These are phyloP conservation scores for Phrynosoma blainvillii DNA, from an alignment of 2,113 vertebrate species.

Conservation along the genomic window DNA sequence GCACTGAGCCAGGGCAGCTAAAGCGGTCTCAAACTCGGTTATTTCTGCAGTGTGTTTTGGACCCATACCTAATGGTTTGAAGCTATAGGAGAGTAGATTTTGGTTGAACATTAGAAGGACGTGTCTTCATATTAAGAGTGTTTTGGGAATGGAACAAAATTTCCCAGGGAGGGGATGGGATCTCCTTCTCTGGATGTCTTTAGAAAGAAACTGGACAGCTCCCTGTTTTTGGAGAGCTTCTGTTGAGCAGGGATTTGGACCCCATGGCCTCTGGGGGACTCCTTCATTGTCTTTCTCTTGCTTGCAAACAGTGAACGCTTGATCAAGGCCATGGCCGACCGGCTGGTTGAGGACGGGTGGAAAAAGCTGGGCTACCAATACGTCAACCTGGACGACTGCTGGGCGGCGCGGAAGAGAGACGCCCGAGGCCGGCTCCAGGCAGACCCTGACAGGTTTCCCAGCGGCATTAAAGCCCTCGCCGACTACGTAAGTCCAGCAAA, in stretches of 20 bases:
- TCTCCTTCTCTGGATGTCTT: too few species aligned
- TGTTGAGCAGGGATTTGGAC: too few species aligned
- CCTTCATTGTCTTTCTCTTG: not conserved
- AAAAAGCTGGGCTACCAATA: conserved; percentile 57
- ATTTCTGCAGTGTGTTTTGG: too few species aligned
- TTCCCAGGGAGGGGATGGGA: not conserved
- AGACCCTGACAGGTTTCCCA: conserved; percentile 56
- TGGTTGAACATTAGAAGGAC: too few species aligned
- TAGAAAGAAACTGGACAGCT: too few species aligned
- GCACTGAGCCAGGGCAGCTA: too few species aligned
- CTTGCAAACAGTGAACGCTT: conserved; percentile 44
- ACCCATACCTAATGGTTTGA: too few species aligned
- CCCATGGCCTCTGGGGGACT: too few species aligned
- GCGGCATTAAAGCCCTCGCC: conserved; percentile 59
- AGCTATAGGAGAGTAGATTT: too few species aligned
- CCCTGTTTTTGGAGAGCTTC: too few species aligned
- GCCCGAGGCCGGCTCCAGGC: conserved; percentile 49
- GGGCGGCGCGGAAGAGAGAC: conserved; percentile 45
- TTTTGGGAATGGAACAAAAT: not conserved
- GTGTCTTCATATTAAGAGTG: not conserved
- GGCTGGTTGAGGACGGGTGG: conserved; percentile 55
- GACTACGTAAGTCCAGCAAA: conserved; percentile 53
- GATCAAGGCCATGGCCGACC: conserved; percentile 55
- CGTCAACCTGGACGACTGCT: conserved; percentile 64
- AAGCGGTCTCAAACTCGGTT: too few species aligned